These are phyloP conservation scores for Gari tellinella DNA, from an alignment of 2,888 invertebrate species.

Conservation along the genomic window DNA sequence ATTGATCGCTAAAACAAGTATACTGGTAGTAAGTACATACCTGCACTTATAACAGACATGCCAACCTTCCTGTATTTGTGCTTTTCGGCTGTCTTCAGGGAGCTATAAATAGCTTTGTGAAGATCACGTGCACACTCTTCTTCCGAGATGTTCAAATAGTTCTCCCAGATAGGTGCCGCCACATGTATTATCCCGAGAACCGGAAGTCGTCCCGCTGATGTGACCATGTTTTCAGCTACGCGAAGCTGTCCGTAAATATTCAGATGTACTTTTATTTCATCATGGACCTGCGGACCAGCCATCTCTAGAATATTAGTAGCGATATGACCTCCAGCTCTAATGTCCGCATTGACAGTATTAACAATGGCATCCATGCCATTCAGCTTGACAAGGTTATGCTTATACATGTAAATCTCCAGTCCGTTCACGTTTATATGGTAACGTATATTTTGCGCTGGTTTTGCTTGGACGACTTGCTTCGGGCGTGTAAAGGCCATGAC, in stretches of 20 bases:
- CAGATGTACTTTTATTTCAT: constrained; percentile 45
- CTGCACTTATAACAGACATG: constrained; percentile 48
- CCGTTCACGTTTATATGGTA: constrained; percentile 57
- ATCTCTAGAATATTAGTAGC: constrained; percentile 29
- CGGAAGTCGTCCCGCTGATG: constrained; percentile 51
- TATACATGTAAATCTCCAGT: constrained; percentile 56
- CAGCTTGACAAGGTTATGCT: constrained; percentile 43
- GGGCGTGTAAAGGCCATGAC: constrained; percentile 13
- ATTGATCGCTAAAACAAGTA: too few species aligned
- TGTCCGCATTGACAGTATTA: constrained; percentile 36
- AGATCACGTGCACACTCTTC: constrained; percentile 55
- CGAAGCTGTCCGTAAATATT: constrained; percentile 38
- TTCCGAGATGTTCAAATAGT: constrained; percentile 30
- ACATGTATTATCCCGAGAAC: constrained; percentile 54
- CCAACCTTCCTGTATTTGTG: constrained; percentile 57
- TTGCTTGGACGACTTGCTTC: constrained; percentile 22
- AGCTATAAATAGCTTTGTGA: constrained; percentile 48
- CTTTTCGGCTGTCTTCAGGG: constrained; percentile 54
- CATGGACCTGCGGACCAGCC: constrained; percentile 44
- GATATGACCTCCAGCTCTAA: constrained; percentile 39
- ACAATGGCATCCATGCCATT: constrained; percentile 49
- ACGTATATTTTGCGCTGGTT: constrained; percentile 25
- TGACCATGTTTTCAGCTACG: constrained; percentile 41
- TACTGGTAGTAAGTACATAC: too few species aligned
- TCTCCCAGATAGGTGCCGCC: constrained; percentile 47